Conservation (phyloP, 2,888 invertebrate species). For the Phortica magna region DNA sequence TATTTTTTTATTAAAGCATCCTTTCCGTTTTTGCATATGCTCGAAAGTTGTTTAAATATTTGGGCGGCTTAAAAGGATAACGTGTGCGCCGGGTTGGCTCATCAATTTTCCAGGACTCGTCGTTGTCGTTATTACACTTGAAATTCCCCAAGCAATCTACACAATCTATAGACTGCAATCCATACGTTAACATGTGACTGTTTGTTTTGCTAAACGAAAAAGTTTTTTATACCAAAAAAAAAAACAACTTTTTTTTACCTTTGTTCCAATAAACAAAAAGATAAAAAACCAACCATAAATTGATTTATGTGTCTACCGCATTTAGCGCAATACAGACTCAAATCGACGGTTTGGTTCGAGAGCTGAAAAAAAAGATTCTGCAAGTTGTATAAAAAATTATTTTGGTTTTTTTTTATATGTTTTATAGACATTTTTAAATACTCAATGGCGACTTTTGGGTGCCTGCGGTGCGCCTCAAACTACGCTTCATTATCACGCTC, state of each 20-base stretch:
- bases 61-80: background rate
- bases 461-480: background rate
- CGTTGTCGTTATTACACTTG: background rate
- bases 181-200: background rate
- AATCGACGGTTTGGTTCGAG: background rate
- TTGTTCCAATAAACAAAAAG: too few species aligned
- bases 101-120: background rate
- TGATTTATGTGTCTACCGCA: constrained; percentile 32
- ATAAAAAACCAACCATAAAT: constrained; percentile 16
- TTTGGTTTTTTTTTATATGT: background rate
- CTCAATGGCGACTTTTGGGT: background rate
- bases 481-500: background rate
- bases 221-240: background rate
- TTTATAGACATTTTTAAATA: background rate
- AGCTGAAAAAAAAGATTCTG: background rate
- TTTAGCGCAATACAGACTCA: constrained; percentile 18
- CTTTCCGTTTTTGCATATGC: background rate
- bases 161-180: background rate
- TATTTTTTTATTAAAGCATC: background rate
- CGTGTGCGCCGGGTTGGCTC: background rate
- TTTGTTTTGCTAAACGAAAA: background rate
- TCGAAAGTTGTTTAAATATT: background rate
- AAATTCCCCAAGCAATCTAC: constrained; percentile 10
- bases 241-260: background rate
- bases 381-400: constrained; percentile 5